phyloP scores from a whole-genome alignment of 2,113 vertebrate species.

The Oxyruncus cristatus region DNA sequence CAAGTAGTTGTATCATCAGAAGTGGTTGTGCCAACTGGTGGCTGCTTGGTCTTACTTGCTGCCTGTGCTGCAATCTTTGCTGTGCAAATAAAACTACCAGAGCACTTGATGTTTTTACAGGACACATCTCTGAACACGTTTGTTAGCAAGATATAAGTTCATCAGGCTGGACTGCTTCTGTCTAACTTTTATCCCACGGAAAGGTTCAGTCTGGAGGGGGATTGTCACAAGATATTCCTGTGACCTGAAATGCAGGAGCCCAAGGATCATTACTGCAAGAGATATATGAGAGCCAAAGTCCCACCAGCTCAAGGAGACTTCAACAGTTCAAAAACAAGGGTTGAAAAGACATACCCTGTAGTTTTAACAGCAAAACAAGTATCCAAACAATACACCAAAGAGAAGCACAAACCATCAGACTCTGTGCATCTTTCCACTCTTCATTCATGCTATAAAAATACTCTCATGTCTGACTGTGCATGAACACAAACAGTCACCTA shows the following conservation, averaged over 20 bases:
- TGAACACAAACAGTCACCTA: not conserved
- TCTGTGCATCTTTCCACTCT: not conserved
- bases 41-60: not conserved
- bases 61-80: not conserved
- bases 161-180: not conserved
- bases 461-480: accelerated
- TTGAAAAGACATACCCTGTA: not conserved
- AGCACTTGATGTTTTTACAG: not conserved
- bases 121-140: not conserved
- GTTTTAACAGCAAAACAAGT: not conserved
- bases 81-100: not conserved
- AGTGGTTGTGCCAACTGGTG: not conserved
- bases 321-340: not conserved
- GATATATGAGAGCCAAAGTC: not conserved
- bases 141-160: not conserved
- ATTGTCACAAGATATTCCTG: not conserved
- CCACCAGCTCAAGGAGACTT: not conserved
- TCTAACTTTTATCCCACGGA: not conserved
- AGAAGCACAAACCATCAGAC: not conserved
- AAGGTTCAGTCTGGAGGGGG: not conserved
- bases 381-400: not conserved
- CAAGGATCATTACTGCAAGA: not conserved
- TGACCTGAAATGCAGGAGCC: not conserved
- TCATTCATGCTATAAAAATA: not conserved
- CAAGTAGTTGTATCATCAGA: not conserved